Evolutionary conservation across 2,888 invertebrate genomes (phyloP).

Genomic region (Petrolisthes cinctipes): DNA sequence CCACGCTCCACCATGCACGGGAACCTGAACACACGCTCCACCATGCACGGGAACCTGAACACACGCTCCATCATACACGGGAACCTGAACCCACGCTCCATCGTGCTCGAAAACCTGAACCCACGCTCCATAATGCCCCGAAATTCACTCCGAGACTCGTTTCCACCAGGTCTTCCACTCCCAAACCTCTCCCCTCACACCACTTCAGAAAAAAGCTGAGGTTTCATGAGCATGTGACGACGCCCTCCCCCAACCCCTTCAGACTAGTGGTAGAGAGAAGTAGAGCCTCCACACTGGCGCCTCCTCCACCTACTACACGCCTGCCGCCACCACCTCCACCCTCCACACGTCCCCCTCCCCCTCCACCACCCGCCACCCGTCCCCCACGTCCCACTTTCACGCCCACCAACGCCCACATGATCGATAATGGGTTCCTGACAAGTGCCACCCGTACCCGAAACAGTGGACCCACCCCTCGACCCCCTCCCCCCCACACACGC

Average conservation of each 20-base stretch:
- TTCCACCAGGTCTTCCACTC: not conserved
- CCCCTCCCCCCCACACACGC: not conserved
- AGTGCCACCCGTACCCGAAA: not conserved
- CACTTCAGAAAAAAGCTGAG: constrained; percentile 26
- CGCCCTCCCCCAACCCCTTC: constrained; percentile 62
- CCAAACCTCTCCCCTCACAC: not conserved
- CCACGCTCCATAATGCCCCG: not conserved
- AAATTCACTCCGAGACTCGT: too few relatives aligned
- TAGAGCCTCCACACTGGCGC: constrained; percentile 36
- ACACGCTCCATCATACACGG: not conserved
- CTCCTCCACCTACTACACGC: not conserved
- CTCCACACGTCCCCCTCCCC: constrained; percentile 40
- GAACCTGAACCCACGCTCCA: not conserved
- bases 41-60: not conserved
- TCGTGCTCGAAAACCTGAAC: not conserved
- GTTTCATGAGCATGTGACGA: constrained; percentile 48
- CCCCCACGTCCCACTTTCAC: not conserved
- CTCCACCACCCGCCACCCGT: not conserved
- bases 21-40: not conserved
- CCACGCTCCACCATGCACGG: not conserved
- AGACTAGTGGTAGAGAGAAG: constrained; percentile 41
- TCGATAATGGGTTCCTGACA: not conserved
- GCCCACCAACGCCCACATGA: constrained; percentile 15
- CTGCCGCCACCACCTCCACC: not conserved
- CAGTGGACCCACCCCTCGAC: not conserved